These are phyloP conservation scores for Bombylius discolor DNA, from an alignment of 2,888 invertebrate genomes.

Conservation along the genomic window DNA sequence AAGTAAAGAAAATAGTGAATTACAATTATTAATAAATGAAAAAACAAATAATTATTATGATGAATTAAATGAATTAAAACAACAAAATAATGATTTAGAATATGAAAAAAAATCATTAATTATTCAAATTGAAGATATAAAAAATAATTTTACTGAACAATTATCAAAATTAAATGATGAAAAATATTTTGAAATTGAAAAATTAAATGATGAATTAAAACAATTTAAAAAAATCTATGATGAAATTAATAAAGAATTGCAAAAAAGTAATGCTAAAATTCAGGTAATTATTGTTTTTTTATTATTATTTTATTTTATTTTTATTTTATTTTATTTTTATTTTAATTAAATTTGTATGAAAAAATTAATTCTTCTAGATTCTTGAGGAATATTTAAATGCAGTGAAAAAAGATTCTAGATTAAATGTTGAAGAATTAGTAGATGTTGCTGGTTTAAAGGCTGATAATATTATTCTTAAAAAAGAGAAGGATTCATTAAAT, in stretches of 20 bases:
- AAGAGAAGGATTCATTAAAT: conserved; percentile 40
- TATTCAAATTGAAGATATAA: conserved; percentile 27
- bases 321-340: too few relatives aligned
- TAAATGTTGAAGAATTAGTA: conserved; percentile 39
- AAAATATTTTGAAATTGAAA: conserved; percentile 30
- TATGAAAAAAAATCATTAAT: conserved; percentile 33
- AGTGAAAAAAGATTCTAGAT: conserved; percentile 34
- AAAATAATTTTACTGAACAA: conserved; percentile 32
- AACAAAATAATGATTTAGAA: conserved; percentile 41
- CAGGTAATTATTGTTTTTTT: conserved; percentile 20
- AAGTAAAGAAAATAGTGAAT: conserved; percentile 42
- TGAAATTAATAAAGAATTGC: conserved; percentile 26
- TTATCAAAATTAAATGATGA: conserved; percentile 26
- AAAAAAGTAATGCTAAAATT: conserved; percentile 30
- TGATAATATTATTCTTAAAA: conserved; percentile 42
- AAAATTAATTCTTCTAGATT: conserved; percentile 18
- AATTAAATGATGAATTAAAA: conserved; percentile 28
- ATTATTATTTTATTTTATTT: too few relatives aligned
- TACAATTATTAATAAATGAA: conserved; percentile 34
- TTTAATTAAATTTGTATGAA: too few relatives aligned
- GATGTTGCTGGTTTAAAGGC: conserved; percentile 46
- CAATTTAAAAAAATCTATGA: conserved; percentile 25
- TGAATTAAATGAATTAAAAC: conserved; percentile 45
- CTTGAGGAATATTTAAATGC: conserved; percentile 39
- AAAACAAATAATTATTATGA: conserved; percentile 40